Conservation (phyloP, 2,113 vertebrate species). For the Gracilinanus agilis region DNA sequence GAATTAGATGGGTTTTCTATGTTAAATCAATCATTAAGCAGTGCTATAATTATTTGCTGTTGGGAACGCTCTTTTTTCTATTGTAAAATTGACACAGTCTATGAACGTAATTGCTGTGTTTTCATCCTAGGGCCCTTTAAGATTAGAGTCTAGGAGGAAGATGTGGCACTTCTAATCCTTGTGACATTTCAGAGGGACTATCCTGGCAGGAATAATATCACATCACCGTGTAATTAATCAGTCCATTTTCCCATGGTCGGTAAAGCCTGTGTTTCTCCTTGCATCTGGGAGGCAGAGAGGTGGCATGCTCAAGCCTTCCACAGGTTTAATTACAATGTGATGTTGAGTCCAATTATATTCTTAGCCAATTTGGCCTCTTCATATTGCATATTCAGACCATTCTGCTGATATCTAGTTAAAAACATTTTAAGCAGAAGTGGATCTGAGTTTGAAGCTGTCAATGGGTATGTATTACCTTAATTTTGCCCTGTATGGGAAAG, state of each 20-base stretch:
- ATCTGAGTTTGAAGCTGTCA: conserved; percentile 36
- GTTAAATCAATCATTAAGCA: conserved; percentile 87
- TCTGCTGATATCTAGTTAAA: conserved; percentile 46
- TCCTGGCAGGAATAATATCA: conserved; percentile 83
- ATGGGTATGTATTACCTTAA: conserved; percentile 51
- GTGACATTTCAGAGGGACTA: conserved; percentile 85
- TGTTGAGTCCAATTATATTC: conserved; percentile 80
- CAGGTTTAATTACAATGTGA: conserved; percentile 82
- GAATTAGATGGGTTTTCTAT: conserved; percentile 86
- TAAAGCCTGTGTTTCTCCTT: conserved; percentile 78
- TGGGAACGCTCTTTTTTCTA: conserved; percentile 82
- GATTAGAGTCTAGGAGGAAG: conserved; percentile 82
- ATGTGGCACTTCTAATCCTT: conserved; percentile 84
- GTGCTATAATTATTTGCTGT: conserved; percentile 87
- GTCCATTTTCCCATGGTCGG: conserved; percentile 77
- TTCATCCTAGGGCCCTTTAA: conserved; percentile 84
- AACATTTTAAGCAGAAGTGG: conserved; percentile 58
- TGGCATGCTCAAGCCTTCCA: conserved; percentile 72
- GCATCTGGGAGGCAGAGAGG: conserved; percentile 77
- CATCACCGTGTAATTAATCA: conserved; percentile 83
- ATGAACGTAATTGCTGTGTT: conserved; percentile 84
- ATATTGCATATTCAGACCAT: conserved; percentile 72
- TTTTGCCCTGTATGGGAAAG: conserved; percentile 24
- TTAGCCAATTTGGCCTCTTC: conserved; percentile 78
- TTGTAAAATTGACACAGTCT: conserved; percentile 85